Evolutionary conservation across 2,797 vertebrate species (phyloP), one percentile per base, ranked within the genome.

Genomic region (Carapus acus): DNA sequence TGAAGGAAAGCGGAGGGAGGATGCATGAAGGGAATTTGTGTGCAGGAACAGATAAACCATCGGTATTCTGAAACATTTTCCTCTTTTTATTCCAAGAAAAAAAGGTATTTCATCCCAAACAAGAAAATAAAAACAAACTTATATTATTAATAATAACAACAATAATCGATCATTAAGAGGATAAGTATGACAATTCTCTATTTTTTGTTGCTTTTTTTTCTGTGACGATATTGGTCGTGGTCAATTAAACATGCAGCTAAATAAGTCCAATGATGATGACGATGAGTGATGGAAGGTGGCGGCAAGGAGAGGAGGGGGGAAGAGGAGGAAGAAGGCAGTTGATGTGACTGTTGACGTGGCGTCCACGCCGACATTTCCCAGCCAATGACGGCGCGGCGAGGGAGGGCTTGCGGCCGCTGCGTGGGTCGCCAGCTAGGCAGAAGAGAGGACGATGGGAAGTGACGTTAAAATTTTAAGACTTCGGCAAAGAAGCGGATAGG

Each of bases 211-310:
- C 14, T 67, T 71, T 62, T 83, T 83, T 83, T 77, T 87, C 78
- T 84, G 83, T 81, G 78, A 85, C 86, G 81, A 86, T 83, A 85
- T 84, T 79, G 79, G 83, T 85, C 76, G 71, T 87, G 87, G 85
- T 86, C 78, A 75, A 84, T 88, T 89, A 86, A 84, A 89, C 89
- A 90, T 90, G 89, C 89, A 89, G 83, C 87, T 89, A 90, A 87
- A 88, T 87, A 88, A 89, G 86, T 87, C 84, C 71, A 23, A 87
- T 83, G 82, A 84, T 81, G 83, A 79, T 63, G 75, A 58, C 38
- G 71, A 37, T 14, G 52, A 33, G 62, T 55, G 67, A 34, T 36
- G 53, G 41, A 8, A 50, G 40, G 22, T 4, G 50, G 22, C 20
- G 47, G 42, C 12, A 38, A 37, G 16, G 37, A 43, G 34, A 21